Evolutionary conservation across 2,888 invertebrate species (phyloP), one percentile per base, ranked within the genome.

Genomic region (Celastrina argiolus): DNA sequence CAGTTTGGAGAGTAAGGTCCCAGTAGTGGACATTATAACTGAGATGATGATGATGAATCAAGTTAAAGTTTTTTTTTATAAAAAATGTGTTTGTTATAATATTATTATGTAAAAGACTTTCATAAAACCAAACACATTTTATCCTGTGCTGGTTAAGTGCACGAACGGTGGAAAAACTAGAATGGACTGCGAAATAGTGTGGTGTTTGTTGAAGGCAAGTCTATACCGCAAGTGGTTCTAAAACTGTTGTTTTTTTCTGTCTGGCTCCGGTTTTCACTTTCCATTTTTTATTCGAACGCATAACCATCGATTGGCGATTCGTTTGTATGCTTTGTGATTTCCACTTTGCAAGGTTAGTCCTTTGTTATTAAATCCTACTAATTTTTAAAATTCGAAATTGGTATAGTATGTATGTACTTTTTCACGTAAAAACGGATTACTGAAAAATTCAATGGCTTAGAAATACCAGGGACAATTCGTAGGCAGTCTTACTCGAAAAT

Each of bases 251-350:
- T 61, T 61, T 61, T 36, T 61, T 61, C 61, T 61, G 39, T 61
- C 61, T 61, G 61, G 61, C 61, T 18, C 18, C 18, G 51, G 51
- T 51, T 51, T 59, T 61, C 39, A 61, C 39, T 39, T 61, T 61
- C 36, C 22, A 18, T 39, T 61, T 61, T 61, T 59, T 59, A 22
- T 22, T 22, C 22, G 39, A 61, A 61, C 61, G 36, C 22, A 39
- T 61, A 39, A 61, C 34, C 39, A 39, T 36, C 61, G 36, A 61
- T 61, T 61, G 61, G 34, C 61, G 39, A 61, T 61, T 22, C 56
- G 5, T 12, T 36, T 39, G 51, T 26, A 51, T 51, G 51, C 51
- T 51, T 22, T 51, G 22, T 51, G 51, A 51, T 45, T 26, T 51
- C 51, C 51, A 51, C 51, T 51, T 51, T 22, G 51, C 18, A 18